Evolutionary conservation across 2,888 invertebrate species (phyloP), one percentile per base, ranked within the genome.

Genomic region (Agrochola lychnidis): DNA sequence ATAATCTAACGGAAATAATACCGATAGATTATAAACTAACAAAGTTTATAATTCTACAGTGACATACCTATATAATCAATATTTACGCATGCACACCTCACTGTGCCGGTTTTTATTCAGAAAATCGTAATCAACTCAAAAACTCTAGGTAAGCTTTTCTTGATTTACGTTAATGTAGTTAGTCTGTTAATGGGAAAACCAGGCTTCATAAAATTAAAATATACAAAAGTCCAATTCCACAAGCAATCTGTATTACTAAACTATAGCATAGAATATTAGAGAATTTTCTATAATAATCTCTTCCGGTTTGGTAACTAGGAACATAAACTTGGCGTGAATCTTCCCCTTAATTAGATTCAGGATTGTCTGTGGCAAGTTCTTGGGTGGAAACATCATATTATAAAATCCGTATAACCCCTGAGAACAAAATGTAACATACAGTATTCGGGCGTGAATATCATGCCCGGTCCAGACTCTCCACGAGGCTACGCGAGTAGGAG

Each of bases 381-480:
- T 87, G 0, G 90, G 88, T 22, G 87, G 87, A 0, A 90, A 70
- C 19, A 83, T 84, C n/a, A 89, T 30, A 30, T 89, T 87, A 51
- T 36, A 79, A 9, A 88, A 22, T 9, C 68, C 57, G 22, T 87
- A 83, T 7, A 12, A 9, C 10, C 83, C 88, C 90, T 90, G 83
- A 36, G 82, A 89, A 66, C 5, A 12, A 69, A 81, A 64, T n/a
- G 12, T 30, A 45, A 36, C 4, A 40, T 4, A 45, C 4, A 45
- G 45, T 53, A 40, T 22, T 30, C 14, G 22, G 5, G 22, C 6
- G 36, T 51, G 5, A 36, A 67, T n/a, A n/a, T n/a, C n/a, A n/a
- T n/a, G n/a, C n/a, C n/a, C n/a, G n/a, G n/a, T n/a, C n/a, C n/a
- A n/a, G n/a, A n/a, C n/a, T n/a, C n/a, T n/a, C n/a, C n/a, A n/a